Percentiles rank a stretch among this genome's conserved stretches.
These are phyloP conservation scores for Strongylocentrotus purpuratus DNA, from an alignment of 35 echinoderm and acorn worm species.

Conservation along the genomic window DNA sequence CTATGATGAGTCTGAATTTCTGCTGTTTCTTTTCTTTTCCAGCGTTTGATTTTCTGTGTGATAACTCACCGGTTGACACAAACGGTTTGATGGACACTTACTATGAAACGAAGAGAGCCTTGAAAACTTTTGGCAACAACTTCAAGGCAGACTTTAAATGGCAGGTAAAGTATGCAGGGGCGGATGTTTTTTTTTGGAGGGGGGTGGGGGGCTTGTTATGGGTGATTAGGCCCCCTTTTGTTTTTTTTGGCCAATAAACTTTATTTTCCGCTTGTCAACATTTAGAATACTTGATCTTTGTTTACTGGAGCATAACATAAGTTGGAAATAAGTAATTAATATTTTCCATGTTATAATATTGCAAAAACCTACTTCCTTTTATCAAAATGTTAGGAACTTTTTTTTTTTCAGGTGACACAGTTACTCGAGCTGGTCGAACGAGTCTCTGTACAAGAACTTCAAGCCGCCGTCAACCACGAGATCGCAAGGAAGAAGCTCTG, in stretches of 20 bases:
- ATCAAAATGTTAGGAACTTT: background rate
- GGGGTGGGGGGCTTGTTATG: too few species aligned
- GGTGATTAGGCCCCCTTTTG: too few species aligned
- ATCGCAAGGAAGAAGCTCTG: constrained; percentile 57
- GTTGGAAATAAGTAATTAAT: too few species aligned
- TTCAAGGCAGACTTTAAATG: constrained; percentile 73
- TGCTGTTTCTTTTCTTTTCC: background rate
- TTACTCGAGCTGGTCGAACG: constrained; percentile 47
- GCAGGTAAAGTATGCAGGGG: constrained; percentile 46
- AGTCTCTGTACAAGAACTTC: constrained; percentile 60
- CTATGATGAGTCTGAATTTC: too few species aligned
- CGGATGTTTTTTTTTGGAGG: background rate
- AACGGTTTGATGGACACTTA: constrained; percentile 46
- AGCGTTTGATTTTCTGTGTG: constrained; percentile 62
- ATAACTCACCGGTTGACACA: constrained; percentile 18
- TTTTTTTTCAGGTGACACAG: constrained; percentile 9
- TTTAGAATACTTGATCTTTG: too few species aligned
- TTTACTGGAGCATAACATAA: too few species aligned
- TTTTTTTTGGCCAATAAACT: too few species aligned
- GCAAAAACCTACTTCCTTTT: too few species aligned
- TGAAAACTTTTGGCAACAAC: constrained; percentile 52
- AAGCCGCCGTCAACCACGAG: constrained; percentile 58
- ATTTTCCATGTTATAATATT: too few species aligned
- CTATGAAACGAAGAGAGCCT: constrained; percentile 34
- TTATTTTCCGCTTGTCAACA: too few species aligned